Evolutionary conservation across 2,888 invertebrate genomes (phyloP).

Genomic region (Empis livida): DNA sequence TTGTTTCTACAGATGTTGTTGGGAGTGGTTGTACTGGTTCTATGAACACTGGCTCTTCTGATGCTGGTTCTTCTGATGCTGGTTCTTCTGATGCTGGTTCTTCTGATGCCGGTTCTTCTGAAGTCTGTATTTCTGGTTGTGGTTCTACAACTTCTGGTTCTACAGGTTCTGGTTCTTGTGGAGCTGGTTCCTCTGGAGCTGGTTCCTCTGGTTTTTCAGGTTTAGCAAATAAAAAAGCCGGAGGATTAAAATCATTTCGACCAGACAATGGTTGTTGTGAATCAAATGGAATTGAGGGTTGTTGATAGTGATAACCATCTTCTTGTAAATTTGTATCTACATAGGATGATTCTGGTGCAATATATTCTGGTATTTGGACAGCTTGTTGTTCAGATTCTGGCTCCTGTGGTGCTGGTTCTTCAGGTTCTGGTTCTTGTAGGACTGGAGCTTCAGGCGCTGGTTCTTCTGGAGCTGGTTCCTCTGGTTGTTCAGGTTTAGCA

Average conservation of each 20-base stretch:
- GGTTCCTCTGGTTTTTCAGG: background rate
- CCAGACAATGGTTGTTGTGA: too few species aligned
- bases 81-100: conserved; percentile 2
- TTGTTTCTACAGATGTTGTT: too few species aligned
- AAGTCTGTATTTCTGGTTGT: too few species aligned
- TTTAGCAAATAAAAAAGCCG: background rate
- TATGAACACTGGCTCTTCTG: background rate
- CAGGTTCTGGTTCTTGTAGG: too few species aligned
- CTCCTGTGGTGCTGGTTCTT: too few species aligned
- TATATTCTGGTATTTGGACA: too few species aligned
- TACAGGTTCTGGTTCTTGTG: conserved; percentile 2
- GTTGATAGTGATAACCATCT: conserved; percentile 12
- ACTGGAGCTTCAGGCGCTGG: too few species aligned
- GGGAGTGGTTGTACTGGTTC: background rate
- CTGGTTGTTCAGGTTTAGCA: too few species aligned
- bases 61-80: background rate
- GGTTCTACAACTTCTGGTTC: conserved; percentile 9
- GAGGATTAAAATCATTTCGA: background rate
- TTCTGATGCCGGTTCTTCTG: conserved; percentile 2
- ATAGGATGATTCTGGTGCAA: conserved; percentile 2
- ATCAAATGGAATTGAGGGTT: conserved; percentile 8
- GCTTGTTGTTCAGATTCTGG: too few species aligned
- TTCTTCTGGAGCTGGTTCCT: too few species aligned
- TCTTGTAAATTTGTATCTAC: conserved; percentile 6
- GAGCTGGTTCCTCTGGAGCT: background rate